These are phyloP conservation scores for Tridacna gigas DNA, from an alignment of 2,888 invertebrate genomes.

Conservation along the genomic window DNA sequence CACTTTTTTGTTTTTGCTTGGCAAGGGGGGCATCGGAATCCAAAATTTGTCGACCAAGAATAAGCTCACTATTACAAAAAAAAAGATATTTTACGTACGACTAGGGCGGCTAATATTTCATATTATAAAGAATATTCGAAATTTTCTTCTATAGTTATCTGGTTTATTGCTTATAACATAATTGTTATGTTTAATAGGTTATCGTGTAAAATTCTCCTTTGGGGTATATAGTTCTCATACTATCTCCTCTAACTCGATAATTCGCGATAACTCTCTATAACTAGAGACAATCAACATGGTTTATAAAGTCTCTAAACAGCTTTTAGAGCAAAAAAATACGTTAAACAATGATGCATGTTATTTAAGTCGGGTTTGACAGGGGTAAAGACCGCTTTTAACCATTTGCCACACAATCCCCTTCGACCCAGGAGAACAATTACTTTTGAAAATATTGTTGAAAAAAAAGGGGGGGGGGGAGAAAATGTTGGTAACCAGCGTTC, in stretches of 20 bases:
- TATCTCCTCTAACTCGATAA: slow-evolving; percentile 8
- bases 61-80: too few species aligned
- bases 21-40: too few species aligned
- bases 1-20: too few species aligned
- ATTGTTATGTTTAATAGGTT: slow-evolving; percentile 19
- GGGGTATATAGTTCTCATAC: slow-evolving; percentile 10
- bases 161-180: slow-evolving; percentile 23
- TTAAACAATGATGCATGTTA: too few species aligned
- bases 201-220: slow-evolving; percentile 1
- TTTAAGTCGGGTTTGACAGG: too few species aligned
- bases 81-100: not conserved
- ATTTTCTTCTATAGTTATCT: not conserved
- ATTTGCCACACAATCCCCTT: too few species aligned
- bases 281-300: not conserved
- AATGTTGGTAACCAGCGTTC: not conserved
- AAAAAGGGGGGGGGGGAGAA: not conserved
- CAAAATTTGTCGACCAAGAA: too few species aligned
- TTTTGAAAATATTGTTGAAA: not conserved
- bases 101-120: not conserved
- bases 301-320: too few species aligned
- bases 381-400: too few species aligned
- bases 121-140: not conserved
- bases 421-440: too few species aligned
- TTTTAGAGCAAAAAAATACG: too few species aligned
- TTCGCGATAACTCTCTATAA: slow-evolving; percentile 10